Evolutionary conservation across 2,797 vertebrate genomes (phyloP).

Genomic region (Sebastes cheni): DNA sequence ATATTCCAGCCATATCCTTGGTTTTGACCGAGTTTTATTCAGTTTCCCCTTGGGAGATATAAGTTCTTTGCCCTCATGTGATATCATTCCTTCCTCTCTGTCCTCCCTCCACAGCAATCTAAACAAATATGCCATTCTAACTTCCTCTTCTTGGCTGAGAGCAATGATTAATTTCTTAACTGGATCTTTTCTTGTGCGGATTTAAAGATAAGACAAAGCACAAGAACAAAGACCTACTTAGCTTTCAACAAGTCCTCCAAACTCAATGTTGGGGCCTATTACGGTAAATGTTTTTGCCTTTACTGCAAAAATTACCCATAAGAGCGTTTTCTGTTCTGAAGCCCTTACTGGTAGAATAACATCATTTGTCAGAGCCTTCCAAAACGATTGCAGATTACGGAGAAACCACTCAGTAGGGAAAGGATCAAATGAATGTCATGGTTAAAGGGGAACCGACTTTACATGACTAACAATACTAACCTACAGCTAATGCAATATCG

Average conservation of each 20-base stretch:
- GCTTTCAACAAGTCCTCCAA: background rate
- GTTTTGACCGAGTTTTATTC: background rate
- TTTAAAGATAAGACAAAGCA: background rate
- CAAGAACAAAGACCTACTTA: background rate
- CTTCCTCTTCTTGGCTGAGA: background rate
- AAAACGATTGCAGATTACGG: background rate
- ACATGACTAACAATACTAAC: background rate
- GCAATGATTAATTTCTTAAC: conserved; percentile 1
- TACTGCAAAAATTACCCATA: background rate
- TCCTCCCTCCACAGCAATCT: background rate
- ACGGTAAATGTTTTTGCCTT: background rate
- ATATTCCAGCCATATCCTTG: too few relatives aligned
- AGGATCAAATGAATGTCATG: background rate
- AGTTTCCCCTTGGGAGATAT: background rate
- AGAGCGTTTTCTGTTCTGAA: background rate
- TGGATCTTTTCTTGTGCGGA: background rate
- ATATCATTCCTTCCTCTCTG: background rate
- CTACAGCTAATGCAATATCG: background rate
- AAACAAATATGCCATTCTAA: background rate
- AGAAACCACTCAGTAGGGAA: background rate
- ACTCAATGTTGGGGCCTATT: background rate
- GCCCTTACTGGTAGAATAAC: background rate
- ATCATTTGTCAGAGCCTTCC: background rate
- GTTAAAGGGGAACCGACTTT: background rate
- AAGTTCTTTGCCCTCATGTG: background rate